A percentile compares a stretch with the other conserved stretches of the same genome.
Conservation (phyloP, 2,888 invertebrate genomes). For the Pherbina coryleti region DNA sequence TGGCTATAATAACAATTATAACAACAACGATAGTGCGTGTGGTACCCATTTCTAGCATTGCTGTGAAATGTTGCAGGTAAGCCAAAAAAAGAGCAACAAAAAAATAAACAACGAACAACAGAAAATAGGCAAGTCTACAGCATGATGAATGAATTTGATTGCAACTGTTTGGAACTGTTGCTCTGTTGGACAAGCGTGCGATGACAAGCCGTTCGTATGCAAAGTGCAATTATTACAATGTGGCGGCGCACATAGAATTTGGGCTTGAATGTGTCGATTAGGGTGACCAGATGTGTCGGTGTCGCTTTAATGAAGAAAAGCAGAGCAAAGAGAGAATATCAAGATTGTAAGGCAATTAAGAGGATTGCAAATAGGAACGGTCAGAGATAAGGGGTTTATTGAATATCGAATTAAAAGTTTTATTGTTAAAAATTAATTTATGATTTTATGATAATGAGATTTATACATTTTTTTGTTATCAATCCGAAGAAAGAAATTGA, state of each 20-base stretch:
- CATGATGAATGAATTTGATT: conserved; percentile 24
- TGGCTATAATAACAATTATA: conserved; percentile 17
- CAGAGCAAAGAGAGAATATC: not conserved
- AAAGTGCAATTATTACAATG: conserved; percentile 66
- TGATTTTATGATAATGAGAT: too few relatives aligned
- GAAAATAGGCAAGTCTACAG: conserved; percentile 9
- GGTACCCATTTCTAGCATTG: conserved; percentile 10
- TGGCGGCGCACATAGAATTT: not conserved
- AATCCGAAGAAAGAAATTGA: too few relatives aligned
- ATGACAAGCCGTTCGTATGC: conserved; percentile 66
- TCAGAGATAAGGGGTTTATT: too few relatives aligned
- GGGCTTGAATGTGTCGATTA: not conserved
- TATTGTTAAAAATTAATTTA: too few relatives aligned
- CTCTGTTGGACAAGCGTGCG: conserved; percentile 56
- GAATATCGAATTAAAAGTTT: too few relatives aligned
- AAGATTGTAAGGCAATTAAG: not conserved
- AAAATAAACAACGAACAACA: not conserved
- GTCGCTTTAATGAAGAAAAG: not conserved
- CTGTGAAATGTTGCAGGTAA: conserved; percentile 21
- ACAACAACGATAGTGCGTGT: conserved; percentile 11
- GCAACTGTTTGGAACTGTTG: conserved; percentile 10
- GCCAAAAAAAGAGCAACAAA: not conserved
- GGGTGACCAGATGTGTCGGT: conserved; percentile 53
- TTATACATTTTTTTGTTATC: too few relatives aligned
- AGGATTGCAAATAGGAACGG: too few relatives aligned